A percentile compares a stretch with the other conserved stretches of the same genome.
Evolutionary conservation across 2,113 vertebrate species (phyloP).

Genomic region (Meleagris gallopavo): DNA sequence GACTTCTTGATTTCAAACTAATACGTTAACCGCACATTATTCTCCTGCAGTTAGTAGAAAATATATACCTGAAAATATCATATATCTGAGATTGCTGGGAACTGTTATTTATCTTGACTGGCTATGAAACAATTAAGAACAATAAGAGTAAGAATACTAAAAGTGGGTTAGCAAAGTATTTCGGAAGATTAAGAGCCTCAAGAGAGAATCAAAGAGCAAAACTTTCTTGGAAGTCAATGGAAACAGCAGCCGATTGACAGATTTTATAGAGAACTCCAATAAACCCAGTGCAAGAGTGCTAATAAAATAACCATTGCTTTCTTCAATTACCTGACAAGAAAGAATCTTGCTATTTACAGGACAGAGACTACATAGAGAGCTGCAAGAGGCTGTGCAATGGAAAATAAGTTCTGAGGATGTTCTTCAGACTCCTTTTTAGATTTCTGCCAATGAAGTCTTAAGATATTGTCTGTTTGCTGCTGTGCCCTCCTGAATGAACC

Average conservation of each 20-base stretch:
- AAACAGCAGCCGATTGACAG: not conserved
- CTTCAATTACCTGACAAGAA: not conserved
- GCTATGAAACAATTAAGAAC: not conserved
- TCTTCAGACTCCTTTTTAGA: not conserved
- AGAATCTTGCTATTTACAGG: not conserved
- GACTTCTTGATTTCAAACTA: not conserved
- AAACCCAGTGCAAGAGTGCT: not conserved
- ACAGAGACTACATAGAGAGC: not conserved
- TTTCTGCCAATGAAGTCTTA: not conserved
- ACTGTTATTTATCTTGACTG: not conserved
- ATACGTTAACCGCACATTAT: not conserved
- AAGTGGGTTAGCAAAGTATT: not conserved
- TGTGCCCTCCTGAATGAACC: slow-evolving; percentile 50
- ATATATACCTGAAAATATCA: not conserved
- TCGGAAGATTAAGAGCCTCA: not conserved
- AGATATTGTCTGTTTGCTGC: not conserved
- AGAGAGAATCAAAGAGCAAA: not conserved
- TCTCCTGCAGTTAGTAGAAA: not conserved
- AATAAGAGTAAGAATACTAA: not conserved
- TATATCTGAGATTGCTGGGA: not conserved
- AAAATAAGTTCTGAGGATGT: not conserved
- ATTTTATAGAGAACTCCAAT: not conserved
- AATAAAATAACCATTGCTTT: not conserved
- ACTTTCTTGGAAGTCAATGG: not conserved
- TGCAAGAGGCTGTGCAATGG: not conserved